Evolutionary conservation across 2,888 invertebrate genomes (phyloP).

Genomic region (Leptopilina syphax): DNA sequence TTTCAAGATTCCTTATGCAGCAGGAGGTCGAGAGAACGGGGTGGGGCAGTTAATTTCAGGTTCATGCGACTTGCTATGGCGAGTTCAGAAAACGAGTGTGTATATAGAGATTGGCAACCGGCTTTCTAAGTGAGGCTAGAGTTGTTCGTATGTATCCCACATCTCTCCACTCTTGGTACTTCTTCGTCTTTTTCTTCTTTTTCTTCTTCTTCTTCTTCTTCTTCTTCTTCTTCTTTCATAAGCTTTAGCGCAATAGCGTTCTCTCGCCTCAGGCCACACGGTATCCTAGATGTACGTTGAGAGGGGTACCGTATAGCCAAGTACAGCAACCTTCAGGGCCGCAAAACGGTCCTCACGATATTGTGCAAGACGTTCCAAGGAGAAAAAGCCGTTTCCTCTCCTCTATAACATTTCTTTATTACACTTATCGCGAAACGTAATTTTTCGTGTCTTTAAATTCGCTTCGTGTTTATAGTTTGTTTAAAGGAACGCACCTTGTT

Average conservation of each 20-base stretch:
- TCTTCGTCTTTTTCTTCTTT: neutral
- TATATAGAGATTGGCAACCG: conserved; percentile 70
- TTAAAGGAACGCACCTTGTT: neutral
- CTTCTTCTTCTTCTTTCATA: neutral
- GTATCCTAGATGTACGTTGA: conserved; percentile 61
- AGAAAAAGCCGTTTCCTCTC: neutral
- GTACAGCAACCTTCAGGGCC: conserved; percentile 68
- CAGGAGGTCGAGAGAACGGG: conserved; percentile 72
- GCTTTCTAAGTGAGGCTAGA: conserved; percentile 67
- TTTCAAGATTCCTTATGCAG: conserved; percentile 15
- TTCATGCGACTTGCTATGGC: conserved; percentile 62
- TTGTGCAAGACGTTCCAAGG: neutral
- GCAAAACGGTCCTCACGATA: conserved; percentile 37
- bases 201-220: neutral
- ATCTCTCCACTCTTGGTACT: conserved; percentile 52
- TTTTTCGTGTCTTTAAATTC: too few species aligned
- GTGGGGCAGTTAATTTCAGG: conserved; percentile 72
- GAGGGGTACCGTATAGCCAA: conserved; percentile 54
- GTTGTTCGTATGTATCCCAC: conserved; percentile 51
- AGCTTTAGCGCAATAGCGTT: conserved; percentile 60
- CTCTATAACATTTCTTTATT: too few species aligned
- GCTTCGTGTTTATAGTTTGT: too few species aligned
- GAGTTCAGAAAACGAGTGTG: conserved; percentile 65
- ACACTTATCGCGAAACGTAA: too few species aligned
- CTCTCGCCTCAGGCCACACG: conserved; percentile 66